A percentile compares a stretch with the other conserved stretches of the same genome.
Evolutionary conservation across 2,113 vertebrate species (phyloP).

Genomic region (Nycticebus coucang): DNA sequence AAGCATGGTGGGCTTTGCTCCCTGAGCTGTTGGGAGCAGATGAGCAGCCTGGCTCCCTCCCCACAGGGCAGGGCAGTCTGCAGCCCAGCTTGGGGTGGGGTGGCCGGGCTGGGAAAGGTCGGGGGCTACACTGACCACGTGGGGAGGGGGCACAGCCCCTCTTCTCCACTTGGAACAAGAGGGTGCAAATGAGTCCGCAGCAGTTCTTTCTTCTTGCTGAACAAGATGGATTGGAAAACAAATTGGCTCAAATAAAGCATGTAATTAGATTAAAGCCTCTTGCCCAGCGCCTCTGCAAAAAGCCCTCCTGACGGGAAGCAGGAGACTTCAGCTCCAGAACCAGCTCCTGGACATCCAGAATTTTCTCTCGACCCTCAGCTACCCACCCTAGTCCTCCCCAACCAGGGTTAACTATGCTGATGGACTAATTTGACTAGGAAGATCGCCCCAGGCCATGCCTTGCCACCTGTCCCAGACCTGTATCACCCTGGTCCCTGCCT

Average conservation of each 20-base stretch:
- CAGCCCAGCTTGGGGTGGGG: background rate
- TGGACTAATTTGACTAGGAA: background rate
- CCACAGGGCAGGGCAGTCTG: fast-evolving
- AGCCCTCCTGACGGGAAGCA: constrained; percentile 38
- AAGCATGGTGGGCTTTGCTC: background rate
- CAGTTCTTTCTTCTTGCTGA: constrained; percentile 91
- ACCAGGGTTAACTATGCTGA: background rate
- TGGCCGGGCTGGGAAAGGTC: background rate
- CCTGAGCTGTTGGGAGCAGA: background rate
- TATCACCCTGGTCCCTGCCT: background rate
- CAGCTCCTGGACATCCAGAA: constrained; percentile 46
- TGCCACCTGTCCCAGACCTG: background rate
- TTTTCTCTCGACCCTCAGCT: background rate
- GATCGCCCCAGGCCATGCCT: background rate
- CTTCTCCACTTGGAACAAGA: constrained; percentile 88
- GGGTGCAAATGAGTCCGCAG: constrained; percentile 89
- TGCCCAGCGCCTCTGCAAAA: constrained; percentile 82
- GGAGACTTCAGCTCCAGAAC: constrained; percentile 39
- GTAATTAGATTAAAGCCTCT: constrained; percentile 98
- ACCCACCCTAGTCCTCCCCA: background rate
- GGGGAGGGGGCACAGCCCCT: constrained; percentile 74
- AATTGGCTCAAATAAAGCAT: constrained; percentile 99
- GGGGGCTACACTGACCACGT: constrained; percentile 51
- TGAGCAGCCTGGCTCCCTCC: background rate
- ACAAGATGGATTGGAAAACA: constrained; percentile 98